These are phyloP conservation scores for Pygocentrus nattereri DNA, from an alignment of 2,797 vertebrate species.

Conservation along the genomic window DNA sequence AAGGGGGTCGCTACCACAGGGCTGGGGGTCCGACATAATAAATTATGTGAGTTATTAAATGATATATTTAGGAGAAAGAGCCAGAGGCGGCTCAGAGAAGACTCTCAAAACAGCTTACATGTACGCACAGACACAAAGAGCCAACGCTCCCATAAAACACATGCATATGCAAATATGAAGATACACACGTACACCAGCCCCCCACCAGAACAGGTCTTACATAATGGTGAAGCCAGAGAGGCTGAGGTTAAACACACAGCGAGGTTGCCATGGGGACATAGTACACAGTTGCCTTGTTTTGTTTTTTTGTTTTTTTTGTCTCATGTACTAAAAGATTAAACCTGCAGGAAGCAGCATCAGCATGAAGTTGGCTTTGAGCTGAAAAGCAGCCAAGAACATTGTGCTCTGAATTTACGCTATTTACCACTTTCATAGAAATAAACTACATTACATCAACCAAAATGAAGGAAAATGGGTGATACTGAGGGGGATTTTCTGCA, in stretches of 20 bases:
- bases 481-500: too few relatives aligned
- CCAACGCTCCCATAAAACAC: background rate
- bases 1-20: background rate
- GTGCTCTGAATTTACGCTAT: background rate
- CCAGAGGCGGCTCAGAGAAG: conserved; percentile 11
- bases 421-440: background rate
- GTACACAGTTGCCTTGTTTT: background rate
- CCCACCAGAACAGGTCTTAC: conserved; percentile 22
- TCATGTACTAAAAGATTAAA: conserved; percentile 3
- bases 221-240: conserved; percentile 39
- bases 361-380: background rate
- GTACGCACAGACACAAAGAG: background rate
- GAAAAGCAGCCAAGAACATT: background rate
- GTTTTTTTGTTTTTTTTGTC: conserved; percentile 4
- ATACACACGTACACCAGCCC: background rate
- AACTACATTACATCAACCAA: background rate
- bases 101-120: background rate
- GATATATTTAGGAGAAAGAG: conserved; percentile 15
- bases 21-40: background rate
- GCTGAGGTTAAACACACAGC: conserved; percentile 28
- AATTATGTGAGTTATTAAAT: background rate
- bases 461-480: too few relatives aligned
- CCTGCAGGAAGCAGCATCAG: background rate
- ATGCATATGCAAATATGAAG: conserved; percentile 9
- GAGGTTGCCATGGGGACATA: conserved; percentile 48